These are phyloP conservation scores for Limnodromus scolopaceus DNA, from an alignment of 2,797 vertebrate species.

Conservation along the genomic window DNA sequence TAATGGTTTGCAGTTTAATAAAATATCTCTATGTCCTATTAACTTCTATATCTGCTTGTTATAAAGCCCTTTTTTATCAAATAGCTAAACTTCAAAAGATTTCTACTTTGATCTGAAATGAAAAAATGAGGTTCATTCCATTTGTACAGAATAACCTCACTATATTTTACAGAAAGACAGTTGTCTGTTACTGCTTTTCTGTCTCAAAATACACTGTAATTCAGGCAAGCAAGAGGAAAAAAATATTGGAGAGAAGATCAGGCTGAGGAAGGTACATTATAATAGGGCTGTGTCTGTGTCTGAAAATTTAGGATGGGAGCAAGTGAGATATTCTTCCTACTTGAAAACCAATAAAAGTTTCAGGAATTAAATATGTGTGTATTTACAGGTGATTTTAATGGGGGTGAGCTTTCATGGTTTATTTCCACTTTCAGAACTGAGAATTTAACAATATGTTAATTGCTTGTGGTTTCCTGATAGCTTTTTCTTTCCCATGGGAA, in stretches of 20 bases:
- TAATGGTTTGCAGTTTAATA: conserved; percentile 86
- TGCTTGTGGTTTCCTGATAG: background rate
- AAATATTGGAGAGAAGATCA: conserved; percentile 19
- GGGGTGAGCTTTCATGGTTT: background rate
- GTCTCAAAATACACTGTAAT: conserved; percentile 66
- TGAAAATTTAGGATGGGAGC: background rate
- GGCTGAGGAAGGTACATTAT: background rate
- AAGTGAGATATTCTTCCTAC: conserved; percentile 7
- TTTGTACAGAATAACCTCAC: conserved; percentile 82
- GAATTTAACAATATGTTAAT: conserved; percentile 38
- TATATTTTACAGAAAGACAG: conserved; percentile 73
- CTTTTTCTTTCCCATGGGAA: background rate
- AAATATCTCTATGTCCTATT: conserved; percentile 87
- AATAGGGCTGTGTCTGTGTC: background rate
- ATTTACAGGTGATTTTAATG: conserved; percentile 15
- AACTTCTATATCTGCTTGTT: conserved; percentile 82
- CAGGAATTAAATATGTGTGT: conserved; percentile 19
- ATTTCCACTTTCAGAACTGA: conserved; percentile 21
- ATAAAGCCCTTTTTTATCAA: conserved; percentile 84
- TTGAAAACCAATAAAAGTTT: conserved; percentile 39
- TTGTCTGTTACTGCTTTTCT: conserved; percentile 70
- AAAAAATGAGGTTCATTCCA: conserved; percentile 81
- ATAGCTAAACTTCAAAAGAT: conserved; percentile 86
- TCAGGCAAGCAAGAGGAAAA: conserved; percentile 33
- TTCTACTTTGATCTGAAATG: conserved; percentile 82